Evolutionary conservation across 2,797 vertebrate genomes (phyloP).

Genomic region (Fistularia tabacaria): DNA sequence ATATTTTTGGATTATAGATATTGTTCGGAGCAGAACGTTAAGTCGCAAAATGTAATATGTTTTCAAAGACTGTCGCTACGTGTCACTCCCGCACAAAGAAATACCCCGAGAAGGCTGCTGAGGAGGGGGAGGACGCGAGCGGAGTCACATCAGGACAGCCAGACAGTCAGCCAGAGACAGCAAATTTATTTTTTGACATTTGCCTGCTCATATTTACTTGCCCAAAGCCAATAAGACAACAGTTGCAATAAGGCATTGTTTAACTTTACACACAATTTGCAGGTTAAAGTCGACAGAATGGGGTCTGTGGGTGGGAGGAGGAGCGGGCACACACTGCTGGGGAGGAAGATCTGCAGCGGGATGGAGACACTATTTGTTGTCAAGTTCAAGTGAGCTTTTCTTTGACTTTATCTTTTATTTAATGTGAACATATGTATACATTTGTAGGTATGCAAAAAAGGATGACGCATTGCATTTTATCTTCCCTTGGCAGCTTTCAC

Average conservation of each 20-base stretch:
- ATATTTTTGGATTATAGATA: too few species aligned
- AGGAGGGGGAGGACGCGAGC: constrained; percentile 10
- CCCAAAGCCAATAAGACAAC: constrained; percentile 55
- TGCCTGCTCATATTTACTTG: constrained; percentile 32
- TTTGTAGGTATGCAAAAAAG: constrained; percentile 1
- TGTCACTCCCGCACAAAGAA: constrained; percentile 1
- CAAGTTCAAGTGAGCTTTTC: constrained; percentile 12
- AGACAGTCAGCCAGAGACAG: constrained; percentile 10
- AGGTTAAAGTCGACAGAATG: constrained; percentile 58
- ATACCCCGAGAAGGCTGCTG: constrained; percentile 6
- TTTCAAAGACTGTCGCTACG: constrained; percentile 8
- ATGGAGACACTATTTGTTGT: constrained; percentile 13
- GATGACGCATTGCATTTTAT: constrained; percentile 15
- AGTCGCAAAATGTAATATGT: too few species aligned
- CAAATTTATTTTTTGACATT: constrained; percentile 47
- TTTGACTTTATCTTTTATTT: constrained; percentile 20
- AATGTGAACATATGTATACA: neutral
- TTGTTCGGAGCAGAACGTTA: too few species aligned
- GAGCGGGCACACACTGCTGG: constrained; percentile 21
- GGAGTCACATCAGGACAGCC: constrained; percentile 7
- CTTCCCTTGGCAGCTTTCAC: constrained; percentile 26
- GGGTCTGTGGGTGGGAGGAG: constrained; percentile 45
- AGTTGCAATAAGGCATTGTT: constrained; percentile 43
- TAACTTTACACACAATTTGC: constrained; percentile 36
- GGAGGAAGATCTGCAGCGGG: constrained; percentile 9